These are phyloP conservation scores for Urophycis tenuis DNA, from an alignment of 2,797 vertebrate genomes.

Conservation along the genomic window DNA sequence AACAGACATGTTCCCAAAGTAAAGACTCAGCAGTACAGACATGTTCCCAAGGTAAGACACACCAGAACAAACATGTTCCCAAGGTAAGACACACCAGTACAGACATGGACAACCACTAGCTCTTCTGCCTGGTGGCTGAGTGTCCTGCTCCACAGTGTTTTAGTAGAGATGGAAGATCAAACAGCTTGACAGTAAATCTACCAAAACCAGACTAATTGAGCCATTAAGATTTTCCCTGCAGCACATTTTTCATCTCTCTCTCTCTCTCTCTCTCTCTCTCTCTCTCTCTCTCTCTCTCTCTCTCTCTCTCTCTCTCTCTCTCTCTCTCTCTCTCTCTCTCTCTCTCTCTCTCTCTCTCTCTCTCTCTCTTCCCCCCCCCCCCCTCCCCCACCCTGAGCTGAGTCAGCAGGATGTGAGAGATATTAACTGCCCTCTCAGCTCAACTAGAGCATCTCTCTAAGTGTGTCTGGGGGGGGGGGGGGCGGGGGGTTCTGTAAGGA, in stretches of 20 bases:
- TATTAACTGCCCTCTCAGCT: conserved; percentile 42
- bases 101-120: neutral
- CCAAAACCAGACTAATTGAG: conserved; percentile 57
- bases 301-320: conserved; percentile 23
- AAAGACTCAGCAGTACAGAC: neutral
- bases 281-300: conserved; percentile 19
- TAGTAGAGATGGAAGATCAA: conserved; percentile 52
- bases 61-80: neutral
- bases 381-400: neutral
- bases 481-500: conserved; percentile 37
- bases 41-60: conserved; percentile 1
- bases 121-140: too few relatives aligned
- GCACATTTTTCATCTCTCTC: conserved; percentile 53
- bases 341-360: conserved; percentile 54
- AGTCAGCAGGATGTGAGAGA: neutral
- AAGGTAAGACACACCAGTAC: neutral
- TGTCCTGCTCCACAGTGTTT: conserved; percentile 37
- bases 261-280: conserved; percentile 16
- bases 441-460: conserved; percentile 37
- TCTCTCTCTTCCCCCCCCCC: conserved; percentile 53
- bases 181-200: conserved; percentile 55
- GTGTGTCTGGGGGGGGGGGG: conserved; percentile 24
- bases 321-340: conserved; percentile 51
- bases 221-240: conserved; percentile 60
- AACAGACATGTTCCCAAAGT: neutral